Percentiles rank a stretch among this genome's conserved stretches.
Conservation (phyloP, 2,113 vertebrate species). For the Bothrops jararaca region DNA sequence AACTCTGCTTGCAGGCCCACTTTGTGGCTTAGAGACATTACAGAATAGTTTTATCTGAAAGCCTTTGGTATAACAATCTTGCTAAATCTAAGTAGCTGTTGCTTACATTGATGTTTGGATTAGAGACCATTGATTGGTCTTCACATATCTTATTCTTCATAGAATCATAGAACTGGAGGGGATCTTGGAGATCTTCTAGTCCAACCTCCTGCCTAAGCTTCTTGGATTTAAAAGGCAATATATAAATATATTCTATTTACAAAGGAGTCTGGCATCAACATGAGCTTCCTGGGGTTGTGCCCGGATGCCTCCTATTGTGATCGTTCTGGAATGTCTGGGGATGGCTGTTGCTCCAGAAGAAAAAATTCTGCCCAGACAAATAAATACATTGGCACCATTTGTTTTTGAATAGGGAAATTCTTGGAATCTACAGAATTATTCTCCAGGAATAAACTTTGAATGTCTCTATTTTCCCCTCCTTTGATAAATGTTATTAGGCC, state of each 20-base stretch:
- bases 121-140: background rate
- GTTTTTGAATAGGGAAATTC: too few species aligned
- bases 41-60: background rate
- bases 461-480: too few species aligned
- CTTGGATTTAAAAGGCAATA: background rate
- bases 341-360: too few species aligned
- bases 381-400: too few species aligned
- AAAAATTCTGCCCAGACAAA: too few species aligned
- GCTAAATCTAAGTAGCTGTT: background rate
- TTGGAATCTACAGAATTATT: too few species aligned
- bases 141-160: background rate
- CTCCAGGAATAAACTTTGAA: too few species aligned
- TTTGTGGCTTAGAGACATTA: background rate
- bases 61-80: background rate
- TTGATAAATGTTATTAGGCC: too few species aligned
- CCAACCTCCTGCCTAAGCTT: background rate
- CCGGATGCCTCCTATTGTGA: too few species aligned
- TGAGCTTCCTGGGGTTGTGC: too few species aligned
- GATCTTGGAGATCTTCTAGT: background rate
- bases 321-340: too few species aligned
- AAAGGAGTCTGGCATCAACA: too few species aligned
- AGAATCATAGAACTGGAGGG: background rate
- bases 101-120: background rate
- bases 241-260: background rate
- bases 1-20: background rate